Evolutionary conservation across 37 sponge, comb jelly and placozoan species (phyloP).

Genomic region (Dysidea cf. avara): DNA sequence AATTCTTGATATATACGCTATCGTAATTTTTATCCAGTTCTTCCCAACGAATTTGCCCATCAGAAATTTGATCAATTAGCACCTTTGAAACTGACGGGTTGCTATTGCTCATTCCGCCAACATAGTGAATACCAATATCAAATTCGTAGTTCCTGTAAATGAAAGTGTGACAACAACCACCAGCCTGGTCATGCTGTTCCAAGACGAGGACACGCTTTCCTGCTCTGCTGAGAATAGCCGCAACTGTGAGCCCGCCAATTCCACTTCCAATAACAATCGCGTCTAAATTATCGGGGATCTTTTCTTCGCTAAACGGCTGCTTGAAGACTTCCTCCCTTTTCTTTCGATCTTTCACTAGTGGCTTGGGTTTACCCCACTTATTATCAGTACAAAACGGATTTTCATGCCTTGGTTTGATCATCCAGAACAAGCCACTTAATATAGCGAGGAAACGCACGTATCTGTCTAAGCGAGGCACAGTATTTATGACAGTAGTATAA

Average conservation of each 20-base stretch:
- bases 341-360: slow-evolving; percentile 32
- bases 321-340: slow-evolving; percentile 66
- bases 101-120: slow-evolving; percentile 86
- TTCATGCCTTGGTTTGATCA: too few species aligned
- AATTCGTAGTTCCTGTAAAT: slow-evolving; percentile 90
- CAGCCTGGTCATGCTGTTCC: slow-evolving; percentile 95
- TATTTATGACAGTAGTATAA: too few species aligned
- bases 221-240: slow-evolving; percentile 70
- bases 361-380: too few species aligned
- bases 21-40: slow-evolving; percentile 74
- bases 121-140: slow-evolving; percentile 88
- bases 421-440: too few species aligned
- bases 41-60: slow-evolving; percentile 78
- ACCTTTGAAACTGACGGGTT: slow-evolving; percentile 23
- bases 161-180: slow-evolving; percentile 93
- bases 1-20: slow-evolving; percentile 41
- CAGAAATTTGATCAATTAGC: slow-evolving; percentile 76
- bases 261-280: slow-evolving; percentile 93
- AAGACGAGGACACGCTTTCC: slow-evolving; percentile 85
- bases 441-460: too few species aligned
- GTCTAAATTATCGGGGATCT: slow-evolving; percentile 66
- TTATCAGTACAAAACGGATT: too few species aligned
- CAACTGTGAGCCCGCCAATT: slow-evolving; percentile 82
- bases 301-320: slow-evolving; percentile 52
- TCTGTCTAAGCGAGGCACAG: too few species aligned